Conservation (phyloP, 1,140 invertebrate species). For the Drosophila bocqueti region DNA sequence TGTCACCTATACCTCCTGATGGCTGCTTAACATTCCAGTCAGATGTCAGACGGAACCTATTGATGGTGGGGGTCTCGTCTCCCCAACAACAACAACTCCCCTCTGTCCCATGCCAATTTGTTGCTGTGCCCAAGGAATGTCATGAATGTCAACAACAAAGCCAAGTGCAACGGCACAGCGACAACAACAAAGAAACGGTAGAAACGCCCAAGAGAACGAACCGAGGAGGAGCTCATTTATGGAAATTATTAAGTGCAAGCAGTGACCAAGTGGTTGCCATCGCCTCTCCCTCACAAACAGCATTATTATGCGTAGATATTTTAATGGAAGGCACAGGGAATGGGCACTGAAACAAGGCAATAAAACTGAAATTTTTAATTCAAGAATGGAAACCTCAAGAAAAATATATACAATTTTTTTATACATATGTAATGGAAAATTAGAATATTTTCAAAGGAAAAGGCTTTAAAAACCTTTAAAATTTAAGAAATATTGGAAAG, state of each 20-base stretch:
- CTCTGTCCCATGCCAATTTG: slow-evolving; percentile 43
- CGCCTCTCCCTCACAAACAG: slow-evolving; percentile 25
- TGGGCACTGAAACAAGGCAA: slow-evolving; percentile 3
- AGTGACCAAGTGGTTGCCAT: slow-evolving; percentile 32
- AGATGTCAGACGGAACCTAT: slow-evolving; percentile 33
- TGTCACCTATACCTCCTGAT: slow-evolving; percentile 23
- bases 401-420: too few species aligned
- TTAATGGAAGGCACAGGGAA: slow-evolving; percentile 32
- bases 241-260: slow-evolving; percentile 61
- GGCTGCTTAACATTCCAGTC: slow-evolving; percentile 65
- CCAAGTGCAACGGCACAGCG: slow-evolving; percentile 34
- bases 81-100: neutral
- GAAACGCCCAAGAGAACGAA: slow-evolving; percentile 41
- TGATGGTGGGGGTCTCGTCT: neutral
- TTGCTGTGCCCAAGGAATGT: slow-evolving; percentile 63
- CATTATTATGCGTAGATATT: slow-evolving; percentile 51
- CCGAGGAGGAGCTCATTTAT: slow-evolving; percentile 48
- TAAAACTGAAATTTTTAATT: neutral
- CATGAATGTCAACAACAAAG: slow-evolving; percentile 50
- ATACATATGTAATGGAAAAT: neutral
- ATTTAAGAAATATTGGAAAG: neutral
- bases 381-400: neutral
- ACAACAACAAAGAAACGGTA: slow-evolving; percentile 42
- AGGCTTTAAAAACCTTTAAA: neutral
- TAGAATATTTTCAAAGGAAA: neutral